A percentile compares a stretch with the other conserved stretches of the same genome.
Evolutionary conservation across 2,888 invertebrate species (phyloP).

Genomic region (Gymnoscelis rufifasciata): DNA sequence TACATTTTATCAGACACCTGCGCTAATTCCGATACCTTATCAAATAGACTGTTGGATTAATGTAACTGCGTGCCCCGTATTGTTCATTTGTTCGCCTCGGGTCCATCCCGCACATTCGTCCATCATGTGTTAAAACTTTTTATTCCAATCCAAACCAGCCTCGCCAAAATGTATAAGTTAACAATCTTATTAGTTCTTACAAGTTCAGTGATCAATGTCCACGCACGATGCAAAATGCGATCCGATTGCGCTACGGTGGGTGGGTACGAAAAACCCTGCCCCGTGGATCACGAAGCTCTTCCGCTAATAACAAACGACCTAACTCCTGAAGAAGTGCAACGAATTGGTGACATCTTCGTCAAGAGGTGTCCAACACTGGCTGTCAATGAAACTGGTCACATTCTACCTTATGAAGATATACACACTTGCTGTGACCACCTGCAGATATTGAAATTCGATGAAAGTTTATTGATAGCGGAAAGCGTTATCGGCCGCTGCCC

Average conservation of each 20-base stretch:
- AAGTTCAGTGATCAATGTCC: slow-evolving; percentile 41
- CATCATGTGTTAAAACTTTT: slow-evolving; percentile 6
- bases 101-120: slow-evolving; percentile 6
- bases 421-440: slow-evolving; percentile 80
- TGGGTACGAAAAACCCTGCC: slow-evolving; percentile 48
- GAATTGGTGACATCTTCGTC: slow-evolving; percentile 57
- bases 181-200: slow-evolving; percentile 34
- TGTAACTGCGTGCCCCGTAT: slow-evolving; percentile 20
- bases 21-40: slow-evolving; percentile 57
- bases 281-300: slow-evolving; percentile 38
- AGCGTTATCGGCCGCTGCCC: slow-evolving; percentile 88
- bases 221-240: slow-evolving; percentile 53
- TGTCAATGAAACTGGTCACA: slow-evolving; percentile 58
- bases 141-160: slow-evolving; percentile 9
- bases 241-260: slow-evolving; percentile 45
- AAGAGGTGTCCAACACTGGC: slow-evolving; percentile 81
- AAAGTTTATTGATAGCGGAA: slow-evolving; percentile 80
- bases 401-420: slow-evolving; percentile 52
- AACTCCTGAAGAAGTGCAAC: slow-evolving; percentile 47
- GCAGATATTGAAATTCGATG: slow-evolving; percentile 75
- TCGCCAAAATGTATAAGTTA: slow-evolving; percentile 40
- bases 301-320: slow-evolving; percentile 44
- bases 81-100: slow-evolving; percentile 28
- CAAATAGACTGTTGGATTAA: slow-evolving; percentile 39
- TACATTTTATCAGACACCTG: slow-evolving; percentile 55